Conservation (phyloP, 1,140 invertebrate genomes). For the Anastatus disparis region DNA sequence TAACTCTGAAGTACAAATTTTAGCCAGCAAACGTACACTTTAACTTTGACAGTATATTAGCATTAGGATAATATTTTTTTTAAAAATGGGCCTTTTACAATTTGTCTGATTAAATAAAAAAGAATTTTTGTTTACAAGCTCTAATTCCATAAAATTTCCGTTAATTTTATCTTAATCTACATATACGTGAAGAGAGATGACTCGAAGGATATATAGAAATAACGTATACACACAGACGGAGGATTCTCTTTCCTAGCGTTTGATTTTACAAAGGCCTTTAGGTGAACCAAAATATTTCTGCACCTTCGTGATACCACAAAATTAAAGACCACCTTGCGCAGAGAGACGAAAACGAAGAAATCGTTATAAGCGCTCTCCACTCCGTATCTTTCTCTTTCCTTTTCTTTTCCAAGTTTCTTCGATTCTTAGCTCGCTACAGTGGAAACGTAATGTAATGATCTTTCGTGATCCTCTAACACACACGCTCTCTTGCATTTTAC, state of each 20-base stretch:
- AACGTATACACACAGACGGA: too few species aligned
- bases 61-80: too few species aligned
- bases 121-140: slow-evolving; percentile 20
- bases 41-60: too few species aligned
- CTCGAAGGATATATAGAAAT: too few species aligned
- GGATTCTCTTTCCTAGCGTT: too few species aligned
- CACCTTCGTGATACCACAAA: slow-evolving; percentile 25
- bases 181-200: too few species aligned
- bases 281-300: slow-evolving; percentile 9
- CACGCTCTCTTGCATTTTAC: too few species aligned
- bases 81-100: too few species aligned
- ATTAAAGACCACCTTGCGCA: slow-evolving; percentile 19
- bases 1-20: too few species aligned
- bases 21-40: too few species aligned
- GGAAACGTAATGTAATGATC: slow-evolving; percentile 19
- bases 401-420: neutral
- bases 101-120: too few species aligned
- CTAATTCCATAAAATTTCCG: slow-evolving; percentile 5
- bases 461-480: slow-evolving; percentile 18
- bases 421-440: neutral
- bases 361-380: neutral
- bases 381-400: neutral
- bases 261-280: too few species aligned
- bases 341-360: slow-evolving; percentile 7
- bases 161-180: neutral